Evolutionary conservation across 1,140 invertebrate genomes (phyloP).

Genomic region (Monomorium pharaonis): DNA sequence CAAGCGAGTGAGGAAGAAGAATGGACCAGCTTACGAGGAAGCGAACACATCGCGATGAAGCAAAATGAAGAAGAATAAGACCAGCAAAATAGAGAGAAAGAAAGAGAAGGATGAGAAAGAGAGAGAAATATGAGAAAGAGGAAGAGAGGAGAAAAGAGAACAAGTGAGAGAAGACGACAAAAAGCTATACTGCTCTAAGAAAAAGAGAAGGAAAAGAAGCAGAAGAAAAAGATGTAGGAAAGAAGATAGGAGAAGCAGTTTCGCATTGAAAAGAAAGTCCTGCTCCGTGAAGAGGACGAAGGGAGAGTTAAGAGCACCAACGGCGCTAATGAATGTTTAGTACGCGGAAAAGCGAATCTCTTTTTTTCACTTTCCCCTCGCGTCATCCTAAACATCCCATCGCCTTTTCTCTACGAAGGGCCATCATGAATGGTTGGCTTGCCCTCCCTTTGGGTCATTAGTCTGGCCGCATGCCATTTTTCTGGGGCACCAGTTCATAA

Average conservation of each 20-base stretch:
- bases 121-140: slow-evolving; percentile 7
- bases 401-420: slow-evolving; percentile 7
- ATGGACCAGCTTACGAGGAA: slow-evolving; percentile 35
- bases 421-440: slow-evolving; percentile 7
- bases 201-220: slow-evolving; percentile 29
- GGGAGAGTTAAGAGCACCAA: slow-evolving; percentile 41
- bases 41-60: slow-evolving; percentile 44
- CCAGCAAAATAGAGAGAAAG: slow-evolving; percentile 43
- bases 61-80: slow-evolving; percentile 69
- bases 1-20: slow-evolving; percentile 47
- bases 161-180: slow-evolving; percentile 43
- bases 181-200: slow-evolving; percentile 31
- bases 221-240: slow-evolving; percentile 43
- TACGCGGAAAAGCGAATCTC: slow-evolving; percentile 65
- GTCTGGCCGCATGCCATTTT: slow-evolving; percentile 66
- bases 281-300: background rate
- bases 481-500: slow-evolving; percentile 33
- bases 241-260: slow-evolving; percentile 32
- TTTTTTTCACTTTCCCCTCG: slow-evolving; percentile 29
- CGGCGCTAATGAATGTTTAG: slow-evolving; percentile 72
- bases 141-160: background rate
- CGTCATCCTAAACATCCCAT: background rate
- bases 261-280: background rate
- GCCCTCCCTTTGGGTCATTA: slow-evolving; percentile 68
- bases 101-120: slow-evolving; percentile 2